Conservation (phyloP, 1,140 invertebrate genomes). For the Nautilus pompilius region DNA sequence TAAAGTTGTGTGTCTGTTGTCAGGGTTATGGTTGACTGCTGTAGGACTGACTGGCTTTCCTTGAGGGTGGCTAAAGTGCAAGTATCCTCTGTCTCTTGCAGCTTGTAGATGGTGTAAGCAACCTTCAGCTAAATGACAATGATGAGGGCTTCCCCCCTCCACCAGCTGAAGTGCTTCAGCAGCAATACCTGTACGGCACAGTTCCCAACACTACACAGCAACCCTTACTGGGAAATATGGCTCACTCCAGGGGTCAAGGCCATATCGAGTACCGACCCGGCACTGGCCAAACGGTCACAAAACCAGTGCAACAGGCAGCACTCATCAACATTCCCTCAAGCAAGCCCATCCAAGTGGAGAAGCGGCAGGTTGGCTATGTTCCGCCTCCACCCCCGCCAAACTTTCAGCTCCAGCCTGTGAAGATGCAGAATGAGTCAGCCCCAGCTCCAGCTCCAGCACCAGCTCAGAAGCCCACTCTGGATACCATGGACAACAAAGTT, state of each 20-base stretch:
- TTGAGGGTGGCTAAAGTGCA: no score
- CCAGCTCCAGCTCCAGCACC: slow-evolving; percentile 23
- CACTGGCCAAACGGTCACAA: slow-evolving; percentile 24
- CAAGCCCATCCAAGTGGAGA: slow-evolving; percentile 23
- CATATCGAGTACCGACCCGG: slow-evolving; percentile 31
- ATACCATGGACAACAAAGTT: slow-evolving; percentile 42
- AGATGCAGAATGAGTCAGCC: slow-evolving; percentile 27
- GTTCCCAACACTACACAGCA: slow-evolving; percentile 42
- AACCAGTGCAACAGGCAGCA: slow-evolving; percentile 30
- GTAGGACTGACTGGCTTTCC: no score
- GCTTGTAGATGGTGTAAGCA: slow-evolving; percentile 29
- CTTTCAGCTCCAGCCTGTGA: slow-evolving; percentile 34
- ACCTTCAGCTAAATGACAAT: slow-evolving; percentile 20
- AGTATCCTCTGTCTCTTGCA: slow-evolving; percentile 18
- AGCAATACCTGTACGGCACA: slow-evolving; percentile 45
- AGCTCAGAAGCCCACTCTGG: slow-evolving; percentile 39
- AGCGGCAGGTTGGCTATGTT: slow-evolving; percentile 29
- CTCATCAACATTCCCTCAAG: slow-evolving; percentile 25
- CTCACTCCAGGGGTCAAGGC: slow-evolving; percentile 20
- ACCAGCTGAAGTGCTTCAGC: slow-evolving; percentile 41
- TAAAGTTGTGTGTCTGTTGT: no score
- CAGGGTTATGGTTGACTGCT: no score
- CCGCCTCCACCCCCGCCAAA: slow-evolving; percentile 29
- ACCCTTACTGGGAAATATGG: slow-evolving; percentile 26
- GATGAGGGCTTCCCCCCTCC: slow-evolving; percentile 34